These are phyloP conservation scores for Chromoteleia sp. DNA, from an alignment of 2,888 invertebrate genomes.

Conservation along the genomic window DNA sequence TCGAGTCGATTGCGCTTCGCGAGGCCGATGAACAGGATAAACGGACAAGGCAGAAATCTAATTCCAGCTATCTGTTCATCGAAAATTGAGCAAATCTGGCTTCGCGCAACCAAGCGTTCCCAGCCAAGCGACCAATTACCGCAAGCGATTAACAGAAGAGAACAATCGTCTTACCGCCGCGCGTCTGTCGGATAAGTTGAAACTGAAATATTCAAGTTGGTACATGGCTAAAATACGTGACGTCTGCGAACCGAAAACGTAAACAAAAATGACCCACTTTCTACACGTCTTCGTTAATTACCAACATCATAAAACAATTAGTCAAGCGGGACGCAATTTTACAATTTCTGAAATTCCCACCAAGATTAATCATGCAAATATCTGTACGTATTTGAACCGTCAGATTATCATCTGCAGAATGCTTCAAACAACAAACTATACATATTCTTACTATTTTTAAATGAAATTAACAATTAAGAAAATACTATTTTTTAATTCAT, in stretches of 20 bases:
- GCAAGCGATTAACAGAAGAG: slow-evolving; percentile 5
- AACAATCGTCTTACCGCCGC: neutral
- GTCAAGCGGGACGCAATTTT: neutral
- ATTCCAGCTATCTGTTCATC: slow-evolving; percentile 25
- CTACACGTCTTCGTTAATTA: neutral
- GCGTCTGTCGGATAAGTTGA: neutral
- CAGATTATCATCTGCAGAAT: too few species aligned
- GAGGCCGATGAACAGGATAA: slow-evolving; percentile 38
- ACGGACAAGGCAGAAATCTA: slow-evolving; percentile 23
- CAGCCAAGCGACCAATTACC: neutral
- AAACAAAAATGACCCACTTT: slow-evolving; percentile 1
- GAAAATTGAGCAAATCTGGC: slow-evolving; percentile 35
- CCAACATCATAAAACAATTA: neutral
- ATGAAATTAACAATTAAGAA: too few species aligned
- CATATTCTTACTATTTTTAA: too few species aligned
- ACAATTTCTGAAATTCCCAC: too few species aligned
- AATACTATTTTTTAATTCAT: too few species aligned
- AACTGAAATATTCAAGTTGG: too few species aligned
- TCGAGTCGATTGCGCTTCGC: slow-evolving; percentile 16
- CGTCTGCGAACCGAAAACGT: neutral
- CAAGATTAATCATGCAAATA: too few species aligned
- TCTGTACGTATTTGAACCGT: too few species aligned
- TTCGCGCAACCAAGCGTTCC: neutral
- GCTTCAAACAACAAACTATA: too few species aligned
- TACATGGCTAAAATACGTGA: slow-evolving; percentile 2